These are phyloP conservation scores for Brachionus paranguensis DNA, from an alignment of 1,140 invertebrate species.

Conservation along the genomic window DNA sequence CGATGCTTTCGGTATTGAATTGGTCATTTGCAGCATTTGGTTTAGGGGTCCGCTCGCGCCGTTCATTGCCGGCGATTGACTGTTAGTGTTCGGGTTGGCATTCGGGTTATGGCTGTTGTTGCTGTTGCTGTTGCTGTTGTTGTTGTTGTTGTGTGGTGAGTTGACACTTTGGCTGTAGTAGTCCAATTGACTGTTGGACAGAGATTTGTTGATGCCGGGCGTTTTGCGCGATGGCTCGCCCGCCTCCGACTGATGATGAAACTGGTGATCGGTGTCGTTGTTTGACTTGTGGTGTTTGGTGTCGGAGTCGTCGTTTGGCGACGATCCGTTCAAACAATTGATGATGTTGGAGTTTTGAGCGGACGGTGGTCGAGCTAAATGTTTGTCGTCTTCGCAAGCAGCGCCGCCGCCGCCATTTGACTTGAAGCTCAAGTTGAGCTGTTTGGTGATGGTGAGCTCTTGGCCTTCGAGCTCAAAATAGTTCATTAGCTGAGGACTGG, in stretches of 20 bases:
- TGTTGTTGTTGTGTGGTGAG: not conserved
- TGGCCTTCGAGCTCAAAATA: constrained; percentile 38
- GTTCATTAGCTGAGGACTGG: constrained; percentile 38
- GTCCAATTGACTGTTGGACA: constrained; percentile 4
- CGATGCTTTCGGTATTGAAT: constrained; percentile 24
- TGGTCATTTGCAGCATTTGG: constrained; percentile 39
- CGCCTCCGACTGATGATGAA: not conserved
- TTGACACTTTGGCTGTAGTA: not conserved
- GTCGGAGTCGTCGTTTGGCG: not conserved
- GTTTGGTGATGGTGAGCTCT: constrained; percentile 38
- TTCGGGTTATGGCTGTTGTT: no score
- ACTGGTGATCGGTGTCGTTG: not conserved
- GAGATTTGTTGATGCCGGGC: constrained; percentile 5
- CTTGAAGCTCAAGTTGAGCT: constrained; percentile 31
- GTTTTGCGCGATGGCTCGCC: not conserved
- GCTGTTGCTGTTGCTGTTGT: not conserved
- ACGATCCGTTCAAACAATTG: not conserved
- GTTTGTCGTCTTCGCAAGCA: not conserved
- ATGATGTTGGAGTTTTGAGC: constrained; percentile 20
- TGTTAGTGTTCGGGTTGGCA: not conserved
- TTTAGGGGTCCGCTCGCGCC: constrained; percentile 7
- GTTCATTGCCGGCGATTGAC: constrained; percentile 13
- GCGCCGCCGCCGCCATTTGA: not conserved
- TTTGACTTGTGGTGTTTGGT: not conserved
- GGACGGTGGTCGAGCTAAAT: not conserved